Evolutionary conservation across 2,797 vertebrate genomes (phyloP), one percentile per base, ranked within the genome.

Genomic region (Danio tinwini): DNA sequence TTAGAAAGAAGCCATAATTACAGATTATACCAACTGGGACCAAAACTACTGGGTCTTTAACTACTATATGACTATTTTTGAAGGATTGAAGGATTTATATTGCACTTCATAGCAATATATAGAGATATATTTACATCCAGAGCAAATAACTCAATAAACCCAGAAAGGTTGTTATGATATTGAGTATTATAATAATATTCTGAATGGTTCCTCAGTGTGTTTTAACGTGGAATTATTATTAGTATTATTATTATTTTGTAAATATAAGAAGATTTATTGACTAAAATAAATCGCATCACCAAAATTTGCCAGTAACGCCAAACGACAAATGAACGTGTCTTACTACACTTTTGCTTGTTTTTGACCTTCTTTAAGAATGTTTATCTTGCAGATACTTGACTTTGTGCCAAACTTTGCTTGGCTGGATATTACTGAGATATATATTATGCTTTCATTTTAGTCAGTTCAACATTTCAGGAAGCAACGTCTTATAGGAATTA

Each of bases 401-500:
- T 71, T 7, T 70, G 76, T 84, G 63, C 69, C 50, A 82, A 76
- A 71, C 62, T 63, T 70, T 6, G 77, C 76, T 85, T 80, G 74
- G 61, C 79, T 84, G 62, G 84, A 76, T 83, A 65, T 78, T 56
- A 52, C 71, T 67, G 37, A 82, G 40, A 44, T 58, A 53, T 52
- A 47, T 77, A 55, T 73, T 80, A 80, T 76, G 56, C 59, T 78
- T 47, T 73, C 63, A 69, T 74, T 78, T 78, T 69, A 40, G 42
- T 50, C 55, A 42, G 45, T 52, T 78, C 37, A 9, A 52, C 76
- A 71, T 78, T 83, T 82, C 82, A 82, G 84, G 76, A 82, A 80
- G 70, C 74, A 74, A 40, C 45, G 47, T 58, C 16, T 69, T 69
- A 78, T 29, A 29, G 29, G 76, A 72, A 62, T 52, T 76, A 47